phyloP scores from a whole-genome alignment of 2,113 vertebrate species.

The Silurus meridionalis region DNA sequence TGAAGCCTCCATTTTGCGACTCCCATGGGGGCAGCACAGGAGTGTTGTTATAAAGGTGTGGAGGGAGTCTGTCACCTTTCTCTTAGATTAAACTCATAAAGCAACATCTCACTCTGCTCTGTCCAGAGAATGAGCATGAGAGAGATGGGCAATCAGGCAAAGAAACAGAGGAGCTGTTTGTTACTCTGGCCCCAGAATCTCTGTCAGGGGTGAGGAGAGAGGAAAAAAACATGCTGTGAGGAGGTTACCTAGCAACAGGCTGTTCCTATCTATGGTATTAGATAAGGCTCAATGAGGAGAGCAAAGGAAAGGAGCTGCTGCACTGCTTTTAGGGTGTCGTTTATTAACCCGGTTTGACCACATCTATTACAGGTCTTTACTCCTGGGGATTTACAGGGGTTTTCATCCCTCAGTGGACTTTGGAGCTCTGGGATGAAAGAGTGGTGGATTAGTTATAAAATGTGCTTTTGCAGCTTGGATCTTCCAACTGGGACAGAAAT shows the following conservation, averaged over 20 bases:
- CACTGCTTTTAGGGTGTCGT: slow-evolving; percentile 47
- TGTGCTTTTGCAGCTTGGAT: neutral
- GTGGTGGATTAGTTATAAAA: neutral
- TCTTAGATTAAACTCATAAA: slow-evolving; percentile 72
- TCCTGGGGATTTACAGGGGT: slow-evolving; percentile 46
- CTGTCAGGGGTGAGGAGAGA: slow-evolving; percentile 45
- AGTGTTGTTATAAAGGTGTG: slow-evolving; percentile 11
- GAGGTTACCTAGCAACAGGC: slow-evolving; percentile 80
- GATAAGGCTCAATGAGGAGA: slow-evolving; percentile 60
- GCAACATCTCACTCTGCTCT: slow-evolving; percentile 53
- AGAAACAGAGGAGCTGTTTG: slow-evolving; percentile 70
- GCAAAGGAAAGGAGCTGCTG: slow-evolving; percentile 40
- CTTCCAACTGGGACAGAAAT: neutral
- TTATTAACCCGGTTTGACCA: slow-evolving; percentile 61
- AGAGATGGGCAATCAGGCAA: slow-evolving; percentile 38
- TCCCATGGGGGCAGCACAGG: slow-evolving; percentile 15
- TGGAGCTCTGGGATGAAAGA: neutral
- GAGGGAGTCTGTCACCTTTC: slow-evolving; percentile 24
- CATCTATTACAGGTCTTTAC: slow-evolving; percentile 53
- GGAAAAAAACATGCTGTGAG: slow-evolving; percentile 47
- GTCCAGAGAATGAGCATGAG: slow-evolving; percentile 55
- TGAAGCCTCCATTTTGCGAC: slow-evolving; percentile 34
- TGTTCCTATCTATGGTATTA: slow-evolving; percentile 67
- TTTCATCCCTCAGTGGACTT: slow-evolving; percentile 33
- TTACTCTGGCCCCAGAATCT: slow-evolving; percentile 68